Evolutionary conservation across 2,888 invertebrate genomes (phyloP).

Genomic region (Acleris sparsana): DNA sequence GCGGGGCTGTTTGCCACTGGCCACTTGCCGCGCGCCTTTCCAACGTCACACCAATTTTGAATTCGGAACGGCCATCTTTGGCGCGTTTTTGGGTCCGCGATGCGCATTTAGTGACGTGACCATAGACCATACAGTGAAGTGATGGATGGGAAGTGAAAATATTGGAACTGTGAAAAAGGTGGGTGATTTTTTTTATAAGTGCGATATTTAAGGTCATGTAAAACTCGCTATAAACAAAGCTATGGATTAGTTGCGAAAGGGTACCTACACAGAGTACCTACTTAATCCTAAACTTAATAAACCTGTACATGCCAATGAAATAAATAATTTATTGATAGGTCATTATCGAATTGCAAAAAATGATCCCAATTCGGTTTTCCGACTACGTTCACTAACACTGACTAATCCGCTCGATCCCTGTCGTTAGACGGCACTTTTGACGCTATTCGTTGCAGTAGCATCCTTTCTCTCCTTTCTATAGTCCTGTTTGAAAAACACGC

Average conservation of each 20-base stretch:
- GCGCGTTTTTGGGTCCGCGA: constrained; percentile 36
- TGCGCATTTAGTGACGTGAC: constrained; percentile 25
- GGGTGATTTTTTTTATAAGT: constrained; percentile 11
- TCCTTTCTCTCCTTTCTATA: too few relatives aligned
- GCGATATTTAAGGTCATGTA: background rate
- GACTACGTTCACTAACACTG: background rate
- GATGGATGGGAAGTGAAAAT: constrained; percentile 21
- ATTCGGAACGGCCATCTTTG: constrained; percentile 55
- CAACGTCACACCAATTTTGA: constrained; percentile 72
- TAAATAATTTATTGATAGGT: too few relatives aligned
- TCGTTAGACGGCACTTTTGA: too few relatives aligned
- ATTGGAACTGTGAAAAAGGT: constrained; percentile 18
- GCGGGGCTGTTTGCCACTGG: constrained; percentile 45
- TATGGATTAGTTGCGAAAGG: too few relatives aligned
- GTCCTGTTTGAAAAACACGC: too few relatives aligned
- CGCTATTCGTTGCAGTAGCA: too few relatives aligned
- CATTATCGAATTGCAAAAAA: background rate
- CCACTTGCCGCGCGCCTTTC: constrained; percentile 72
- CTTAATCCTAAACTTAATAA: too few relatives aligned
- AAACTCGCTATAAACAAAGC: too few relatives aligned
- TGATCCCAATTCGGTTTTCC: background rate
- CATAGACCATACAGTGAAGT: constrained; percentile 18
- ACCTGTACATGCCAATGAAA: too few relatives aligned
- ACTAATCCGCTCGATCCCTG: background rate
- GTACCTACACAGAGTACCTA: too few relatives aligned